Conservation (phyloP, 2,113 vertebrate species). For the Amblyornis subalaris region DNA sequence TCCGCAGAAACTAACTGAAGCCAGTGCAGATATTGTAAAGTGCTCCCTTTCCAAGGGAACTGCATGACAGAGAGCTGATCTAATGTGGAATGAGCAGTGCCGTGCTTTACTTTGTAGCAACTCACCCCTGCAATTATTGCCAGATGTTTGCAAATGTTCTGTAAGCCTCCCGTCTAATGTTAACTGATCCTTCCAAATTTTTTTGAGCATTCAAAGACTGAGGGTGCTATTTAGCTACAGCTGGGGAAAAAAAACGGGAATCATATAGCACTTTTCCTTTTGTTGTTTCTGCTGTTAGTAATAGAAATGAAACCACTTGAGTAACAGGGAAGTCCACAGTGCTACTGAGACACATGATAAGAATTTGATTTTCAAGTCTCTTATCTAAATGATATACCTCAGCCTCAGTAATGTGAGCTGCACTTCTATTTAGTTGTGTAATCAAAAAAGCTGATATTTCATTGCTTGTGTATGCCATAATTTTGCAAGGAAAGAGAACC, state of each 20-base stretch:
- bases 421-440: not conserved
- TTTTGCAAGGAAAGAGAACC: not conserved
- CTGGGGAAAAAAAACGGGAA: not conserved
- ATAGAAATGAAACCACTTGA: not conserved
- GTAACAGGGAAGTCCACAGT: not conserved
- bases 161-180: not conserved
- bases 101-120: not conserved
- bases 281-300: not conserved
- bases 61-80: not conserved
- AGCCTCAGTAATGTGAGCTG: not conserved
- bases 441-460: not conserved
- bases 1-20: not conserved
- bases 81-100: not conserved
- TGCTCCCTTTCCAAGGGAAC: not conserved
- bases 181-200: not conserved
- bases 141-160: conserved; percentile 17
- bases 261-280: not conserved
- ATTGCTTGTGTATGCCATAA: not conserved
- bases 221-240: not conserved
- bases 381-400: not conserved
- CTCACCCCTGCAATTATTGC: not conserved
- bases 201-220: not conserved
- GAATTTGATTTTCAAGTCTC: not conserved
- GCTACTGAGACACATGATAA: not conserved
- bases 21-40: not conserved